Base-by-base conservation (phyloP, 64 coral and sea anemone genomes). In the Stichodactyla mertensii region DNA sequence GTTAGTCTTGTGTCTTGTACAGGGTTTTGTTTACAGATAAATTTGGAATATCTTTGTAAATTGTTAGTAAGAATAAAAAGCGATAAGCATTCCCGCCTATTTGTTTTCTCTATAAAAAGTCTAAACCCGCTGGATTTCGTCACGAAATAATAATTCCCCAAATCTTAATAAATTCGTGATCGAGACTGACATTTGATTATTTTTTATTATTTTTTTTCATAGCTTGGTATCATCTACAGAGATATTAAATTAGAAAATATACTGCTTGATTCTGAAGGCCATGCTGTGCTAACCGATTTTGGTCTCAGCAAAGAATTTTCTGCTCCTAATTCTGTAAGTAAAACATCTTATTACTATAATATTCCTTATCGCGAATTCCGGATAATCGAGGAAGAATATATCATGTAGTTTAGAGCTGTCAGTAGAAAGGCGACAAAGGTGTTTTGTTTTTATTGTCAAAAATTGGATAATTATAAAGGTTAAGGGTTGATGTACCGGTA, bases 181-280 rank as follows among this genome's bases (percentile, higher is more conserved):
- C 36, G 36, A 45, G 36, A 45, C 36, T 45, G 36, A 45, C 36
- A 45, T 45, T 45, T 45, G 1, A 18, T 56, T 10, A 84, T 60
- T n/a, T 84, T 55, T 77, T 1, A 15, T 58, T 58, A 11, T 58
- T 15, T 28, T 27, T 86, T 85, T 83, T 91, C 52, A 56, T 79
- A 99, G 97, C 97, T 99, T 83, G 97, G 97, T 58, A 99, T 99
- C 84, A 99, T 99, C 87, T 99, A 99, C 87, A 78, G 97, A 57
- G 97, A 99, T 85, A 99, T 99, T 12, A 99, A 99, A 89, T 78
- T 99, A 83, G 97, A 99, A 74, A 99, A 99, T 51, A 99, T 99
- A 13, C 78, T 99, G 14, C 54, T 99, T 62, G 97, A 99, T 52
- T 92, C 92, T 0, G 86, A 92, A 64, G 97, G 97, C 51, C 97